phyloP scores from a whole-genome alignment of 2,797 vertebrate species.

The Propithecus deckenii region DNA sequence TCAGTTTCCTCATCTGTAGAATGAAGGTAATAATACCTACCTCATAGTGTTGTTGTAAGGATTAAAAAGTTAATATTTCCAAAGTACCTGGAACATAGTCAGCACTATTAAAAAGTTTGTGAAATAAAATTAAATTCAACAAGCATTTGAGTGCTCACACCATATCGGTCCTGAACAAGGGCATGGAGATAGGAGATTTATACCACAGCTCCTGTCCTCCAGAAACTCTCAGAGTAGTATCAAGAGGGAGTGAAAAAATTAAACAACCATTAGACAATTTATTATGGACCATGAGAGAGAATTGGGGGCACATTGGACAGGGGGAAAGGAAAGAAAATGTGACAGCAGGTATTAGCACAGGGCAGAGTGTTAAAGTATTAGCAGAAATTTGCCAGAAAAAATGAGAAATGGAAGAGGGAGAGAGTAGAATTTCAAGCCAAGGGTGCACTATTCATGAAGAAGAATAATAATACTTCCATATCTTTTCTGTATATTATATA shows the following conservation, averaged over 20 bases:
- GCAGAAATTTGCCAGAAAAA: not conserved
- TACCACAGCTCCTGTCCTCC: not conserved
- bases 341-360: not conserved
- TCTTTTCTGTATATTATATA: not conserved
- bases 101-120: not conserved
- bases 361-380: not conserved
- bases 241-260: not conserved
- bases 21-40: not conserved
- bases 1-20: not conserved
- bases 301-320: not conserved
- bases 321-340: accelerated
- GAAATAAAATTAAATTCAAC: conserved; percentile 14
- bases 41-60: not conserved
- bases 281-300: not conserved
- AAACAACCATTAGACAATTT: not conserved
- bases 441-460: not conserved
- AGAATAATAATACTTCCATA: not conserved
- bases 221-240: not conserved
- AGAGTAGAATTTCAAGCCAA: not conserved
- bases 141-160: not conserved
- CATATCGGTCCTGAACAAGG: not conserved
- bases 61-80: conserved; percentile 8
- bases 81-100: not conserved
- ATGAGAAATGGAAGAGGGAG: not conserved
- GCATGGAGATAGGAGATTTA: not conserved